Percentiles rank a stretch among this genome's conserved stretches.
These are phyloP conservation scores for Desmodus rotundus DNA, from an alignment of 2,113 vertebrate genomes.

Conservation along the genomic window DNA sequence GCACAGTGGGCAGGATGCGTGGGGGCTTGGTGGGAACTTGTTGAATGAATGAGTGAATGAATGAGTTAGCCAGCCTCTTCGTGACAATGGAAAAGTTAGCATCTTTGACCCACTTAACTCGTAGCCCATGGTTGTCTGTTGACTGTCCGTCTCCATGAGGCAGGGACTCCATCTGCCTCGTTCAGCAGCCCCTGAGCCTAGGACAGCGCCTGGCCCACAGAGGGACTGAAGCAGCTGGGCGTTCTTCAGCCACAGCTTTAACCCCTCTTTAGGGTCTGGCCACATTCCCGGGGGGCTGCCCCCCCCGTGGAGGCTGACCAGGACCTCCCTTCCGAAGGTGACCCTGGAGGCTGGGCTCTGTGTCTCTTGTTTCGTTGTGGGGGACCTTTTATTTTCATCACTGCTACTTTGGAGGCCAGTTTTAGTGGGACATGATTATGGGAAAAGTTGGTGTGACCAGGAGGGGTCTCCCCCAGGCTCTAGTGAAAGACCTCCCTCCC, in stretches of 20 bases:
- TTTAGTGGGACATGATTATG: slow-evolving; percentile 23
- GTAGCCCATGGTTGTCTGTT: rapidly evolving
- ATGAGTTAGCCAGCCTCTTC: neutral
- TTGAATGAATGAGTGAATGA: neutral
- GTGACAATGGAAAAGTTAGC: neutral
- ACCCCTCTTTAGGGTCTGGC: neutral
- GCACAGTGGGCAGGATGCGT: too few species aligned
- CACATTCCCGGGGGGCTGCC: neutral
- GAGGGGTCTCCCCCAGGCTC: neutral
- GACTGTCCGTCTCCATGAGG: neutral
- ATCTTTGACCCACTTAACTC: neutral
- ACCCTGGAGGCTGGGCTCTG: neutral
- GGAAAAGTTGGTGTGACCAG: neutral
- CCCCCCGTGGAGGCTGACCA: rapidly evolving
- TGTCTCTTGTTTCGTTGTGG: slow-evolving; percentile 25
- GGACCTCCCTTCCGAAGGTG: neutral
- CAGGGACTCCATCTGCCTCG: neutral
- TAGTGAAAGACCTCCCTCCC: neutral
- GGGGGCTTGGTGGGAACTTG: neutral
- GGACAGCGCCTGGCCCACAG: neutral
- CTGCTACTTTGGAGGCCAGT: slow-evolving; percentile 35
- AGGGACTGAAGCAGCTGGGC: rapidly evolving
- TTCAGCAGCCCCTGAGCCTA: neutral
- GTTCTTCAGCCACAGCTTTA: rapidly evolving
- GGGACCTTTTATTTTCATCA: slow-evolving; percentile 63